Conservation (phyloP, 2,888 invertebrate genomes). For the Rugalucina vietnamica region DNA sequence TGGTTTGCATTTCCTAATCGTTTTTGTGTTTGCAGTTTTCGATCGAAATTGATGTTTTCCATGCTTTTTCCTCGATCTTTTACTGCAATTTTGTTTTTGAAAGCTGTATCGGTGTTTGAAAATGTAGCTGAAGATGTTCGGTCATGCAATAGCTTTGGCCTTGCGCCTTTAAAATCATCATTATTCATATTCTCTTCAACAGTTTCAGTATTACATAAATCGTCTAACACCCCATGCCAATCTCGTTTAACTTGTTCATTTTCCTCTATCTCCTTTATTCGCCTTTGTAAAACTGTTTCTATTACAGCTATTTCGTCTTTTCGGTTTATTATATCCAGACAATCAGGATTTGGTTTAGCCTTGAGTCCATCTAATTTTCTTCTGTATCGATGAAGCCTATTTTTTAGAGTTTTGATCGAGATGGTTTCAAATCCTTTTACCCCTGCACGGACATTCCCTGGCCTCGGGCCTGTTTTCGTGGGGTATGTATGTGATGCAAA, state of each 20-base stretch:
- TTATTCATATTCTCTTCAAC: no score
- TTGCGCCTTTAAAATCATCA: no score
- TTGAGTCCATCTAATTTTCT: slow-evolving; percentile 22
- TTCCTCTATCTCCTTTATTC: background rate
- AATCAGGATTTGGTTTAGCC: background rate
- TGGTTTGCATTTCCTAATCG: no score
- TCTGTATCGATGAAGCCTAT: slow-evolving; percentile 25
- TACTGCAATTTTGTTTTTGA: no score
- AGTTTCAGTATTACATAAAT: background rate
- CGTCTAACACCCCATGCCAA: background rate
- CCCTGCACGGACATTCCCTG: background rate
- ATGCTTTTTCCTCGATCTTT: no score
- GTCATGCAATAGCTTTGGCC: no score
- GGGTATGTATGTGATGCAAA: no score
- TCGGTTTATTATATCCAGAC: background rate
- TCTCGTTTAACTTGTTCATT: background rate
- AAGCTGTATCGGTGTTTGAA: no score
- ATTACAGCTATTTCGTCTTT: background rate
- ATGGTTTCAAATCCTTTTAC: slow-evolving; percentile 18
- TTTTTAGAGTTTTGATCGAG: slow-evolving; percentile 14
- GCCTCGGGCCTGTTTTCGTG: no score
- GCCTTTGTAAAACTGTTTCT: background rate
- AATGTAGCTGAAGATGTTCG: no score
- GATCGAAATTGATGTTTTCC: no score
- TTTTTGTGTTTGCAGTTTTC: no score